Base-by-base conservation (phyloP, 2,113 vertebrate genomes). In the Brachyhypopomus gauderio region DNA sequence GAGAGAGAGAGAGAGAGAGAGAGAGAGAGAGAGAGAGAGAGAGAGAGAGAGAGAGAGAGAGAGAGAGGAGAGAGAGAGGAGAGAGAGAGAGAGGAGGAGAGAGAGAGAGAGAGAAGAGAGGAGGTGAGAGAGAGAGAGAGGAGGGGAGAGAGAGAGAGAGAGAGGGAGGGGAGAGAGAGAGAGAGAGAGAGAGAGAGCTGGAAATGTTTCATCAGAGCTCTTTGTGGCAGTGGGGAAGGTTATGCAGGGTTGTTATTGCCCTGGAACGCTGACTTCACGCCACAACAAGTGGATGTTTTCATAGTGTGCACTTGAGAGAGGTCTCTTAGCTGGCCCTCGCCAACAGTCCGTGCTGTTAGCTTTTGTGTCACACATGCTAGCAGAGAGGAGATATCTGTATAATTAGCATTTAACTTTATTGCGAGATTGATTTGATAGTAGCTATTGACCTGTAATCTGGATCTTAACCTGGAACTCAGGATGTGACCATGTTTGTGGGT, bases 1-100 rank as follows among this genome's bases (percentile, higher is more conserved):
- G 70, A 89, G 85, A 86, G 85, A 66, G n/a, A 55, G 85, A 72
- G 19, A 60, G 70, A 89, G 85, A 86, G 89, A 11, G 72, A 80
- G 82, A 84, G 59, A 36, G 86, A 77, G 19, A 58, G 71, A 87
- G 83, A 85, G 87, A 19, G 9, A 19, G 19, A 73, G 69, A 74
- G 75, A 70, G 34, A n/a, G 86, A 77, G 19, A 58, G 71, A 87
- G 83, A 85, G 87, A 19, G 9, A 19, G 19, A 73, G 69, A 74
- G 75, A 70, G 34, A n/a, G n/a, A n/a, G n/a, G 86, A 77, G 19
- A 58, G 71, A 87, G 83, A 85, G 87, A 19, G n/a, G 9, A 19
- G 19, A 73, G 69, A 74, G 75, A 70, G 34, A 86, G 89, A 11
- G 72, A 80, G 82, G 59, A 36, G 85, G 23, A 27, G 85, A 64